Evolutionary conservation across 2,888 invertebrate genomes (phyloP).

Genomic region (Buathra laborator): DNA sequence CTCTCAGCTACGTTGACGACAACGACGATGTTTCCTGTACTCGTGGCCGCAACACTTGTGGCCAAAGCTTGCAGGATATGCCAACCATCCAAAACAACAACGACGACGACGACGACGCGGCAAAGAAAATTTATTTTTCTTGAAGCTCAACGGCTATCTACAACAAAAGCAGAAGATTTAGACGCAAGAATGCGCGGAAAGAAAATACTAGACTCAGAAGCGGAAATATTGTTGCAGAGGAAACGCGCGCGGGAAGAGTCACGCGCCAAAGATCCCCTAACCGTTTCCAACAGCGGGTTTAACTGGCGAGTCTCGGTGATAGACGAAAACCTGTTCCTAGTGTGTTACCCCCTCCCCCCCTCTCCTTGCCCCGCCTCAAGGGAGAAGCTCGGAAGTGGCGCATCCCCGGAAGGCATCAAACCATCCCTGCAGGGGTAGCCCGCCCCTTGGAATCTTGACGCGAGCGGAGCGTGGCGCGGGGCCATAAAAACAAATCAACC

Average conservation of each 20-base stretch:
- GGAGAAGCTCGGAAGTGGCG: constrained; percentile 55
- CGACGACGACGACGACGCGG: background rate
- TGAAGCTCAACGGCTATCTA: background rate
- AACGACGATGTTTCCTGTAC: constrained; percentile 68
- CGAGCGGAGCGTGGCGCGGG: constrained; percentile 61
- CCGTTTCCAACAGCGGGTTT: constrained; percentile 48
- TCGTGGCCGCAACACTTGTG: constrained; percentile 73
- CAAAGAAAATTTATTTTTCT: constrained; percentile 31
- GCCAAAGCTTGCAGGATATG: constrained; percentile 73
- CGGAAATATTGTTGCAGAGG: constrained; percentile 1
- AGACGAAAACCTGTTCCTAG: constrained; percentile 55
- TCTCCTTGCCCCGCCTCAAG: background rate
- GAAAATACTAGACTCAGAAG: background rate
- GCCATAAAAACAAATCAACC: constrained; percentile 70
- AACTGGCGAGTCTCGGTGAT: constrained; percentile 51
- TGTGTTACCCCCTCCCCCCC: constrained; percentile 27
- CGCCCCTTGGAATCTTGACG: constrained; percentile 63
- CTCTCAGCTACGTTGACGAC: constrained; percentile 46
- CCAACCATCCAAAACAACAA: constrained; percentile 50
- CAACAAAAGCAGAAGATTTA: background rate
- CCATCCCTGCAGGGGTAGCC: constrained; percentile 49
- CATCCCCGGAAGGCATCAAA: constrained; percentile 68
- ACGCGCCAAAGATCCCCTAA: constrained; percentile 40
- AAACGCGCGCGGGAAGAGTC: background rate
- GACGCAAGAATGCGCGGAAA: background rate